These are phyloP conservation scores for Colistium nudipinnis DNA, from an alignment of 2,113 vertebrate species.

Conservation along the genomic window DNA sequence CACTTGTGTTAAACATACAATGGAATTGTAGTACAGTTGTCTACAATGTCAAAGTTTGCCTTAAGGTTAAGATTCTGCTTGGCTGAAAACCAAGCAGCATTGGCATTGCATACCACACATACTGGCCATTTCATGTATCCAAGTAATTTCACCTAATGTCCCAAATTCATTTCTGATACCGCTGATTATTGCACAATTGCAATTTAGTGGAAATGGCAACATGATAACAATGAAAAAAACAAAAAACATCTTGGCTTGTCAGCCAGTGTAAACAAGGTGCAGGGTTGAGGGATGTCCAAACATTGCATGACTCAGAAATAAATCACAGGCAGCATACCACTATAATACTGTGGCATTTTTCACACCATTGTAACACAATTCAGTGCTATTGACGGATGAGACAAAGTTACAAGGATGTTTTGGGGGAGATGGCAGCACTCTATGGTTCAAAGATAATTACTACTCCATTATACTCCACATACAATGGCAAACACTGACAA, in stretches of 20 bases:
- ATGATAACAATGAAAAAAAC: no score
- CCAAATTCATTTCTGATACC: neutral
- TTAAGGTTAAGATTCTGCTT: no score
- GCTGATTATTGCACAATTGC: neutral
- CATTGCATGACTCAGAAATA: conserved; percentile 3
- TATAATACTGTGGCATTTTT: neutral
- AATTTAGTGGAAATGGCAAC: neutral
- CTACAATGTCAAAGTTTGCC: no score
- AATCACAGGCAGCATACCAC: neutral
- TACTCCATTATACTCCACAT: neutral
- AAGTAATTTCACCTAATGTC: neutral
- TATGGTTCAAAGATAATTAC: conserved; percentile 25
- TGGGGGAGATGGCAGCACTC: neutral
- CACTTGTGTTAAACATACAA: no score
- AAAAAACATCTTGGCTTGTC: no score
- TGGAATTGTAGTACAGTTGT: no score
- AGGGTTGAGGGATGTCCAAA: neutral
- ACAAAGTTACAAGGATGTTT: neutral
- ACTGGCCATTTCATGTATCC: neutral
- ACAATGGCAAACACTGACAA: neutral
- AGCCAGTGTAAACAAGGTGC: neutral
- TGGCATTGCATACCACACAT: neutral
- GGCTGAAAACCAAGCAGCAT: no score
- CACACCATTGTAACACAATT: neutral
- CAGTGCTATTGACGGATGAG: neutral